A percentile compares a stretch with the other conserved stretches of the same genome.
phyloP scores from a whole-genome alignment of 2,113 vertebrate genomes.

The Peucedramus taeniatus region DNA sequence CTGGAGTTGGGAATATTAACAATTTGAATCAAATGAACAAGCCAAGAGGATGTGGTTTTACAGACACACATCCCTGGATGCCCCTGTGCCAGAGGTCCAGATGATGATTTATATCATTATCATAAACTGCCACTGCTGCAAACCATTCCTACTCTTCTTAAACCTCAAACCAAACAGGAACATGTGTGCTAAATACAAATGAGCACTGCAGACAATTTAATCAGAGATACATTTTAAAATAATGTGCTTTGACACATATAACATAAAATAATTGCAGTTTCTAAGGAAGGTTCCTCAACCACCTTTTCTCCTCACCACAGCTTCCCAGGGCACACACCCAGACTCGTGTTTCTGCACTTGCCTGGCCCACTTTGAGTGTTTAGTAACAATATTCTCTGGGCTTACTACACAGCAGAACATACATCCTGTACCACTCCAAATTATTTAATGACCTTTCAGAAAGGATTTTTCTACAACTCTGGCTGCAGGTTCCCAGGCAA shows the following conservation, averaged over 20 bases:
- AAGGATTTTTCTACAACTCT: constrained; percentile 42
- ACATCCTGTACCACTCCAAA: not conserved
- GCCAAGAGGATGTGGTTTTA: not conserved
- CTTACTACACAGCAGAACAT: not conserved
- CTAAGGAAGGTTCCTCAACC: not conserved
- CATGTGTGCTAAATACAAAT: not conserved
- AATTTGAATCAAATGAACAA: not conserved
- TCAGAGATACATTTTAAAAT: not conserved
- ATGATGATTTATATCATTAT: accelerated
- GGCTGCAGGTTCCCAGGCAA: constrained; percentile 36
- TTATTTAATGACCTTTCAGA: constrained; percentile 49
- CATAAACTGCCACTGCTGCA: not conserved
- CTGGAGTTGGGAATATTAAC: not conserved
- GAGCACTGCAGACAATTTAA: not conserved
- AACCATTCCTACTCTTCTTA: not conserved
- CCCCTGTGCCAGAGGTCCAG: not conserved
- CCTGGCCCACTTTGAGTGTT: not conserved
- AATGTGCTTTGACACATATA: not conserved
- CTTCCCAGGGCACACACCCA: not conserved
- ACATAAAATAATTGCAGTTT: not conserved
- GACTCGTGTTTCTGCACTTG: not conserved
- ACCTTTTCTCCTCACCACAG: not conserved
- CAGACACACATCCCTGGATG: not conserved
- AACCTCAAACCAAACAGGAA: not conserved
- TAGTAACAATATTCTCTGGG: not conserved